Percentiles rank a stretch among this genome's conserved stretches.
phyloP scores from a whole-genome alignment of 2,888 invertebrate genomes.

The Abscondita cerata region DNA sequence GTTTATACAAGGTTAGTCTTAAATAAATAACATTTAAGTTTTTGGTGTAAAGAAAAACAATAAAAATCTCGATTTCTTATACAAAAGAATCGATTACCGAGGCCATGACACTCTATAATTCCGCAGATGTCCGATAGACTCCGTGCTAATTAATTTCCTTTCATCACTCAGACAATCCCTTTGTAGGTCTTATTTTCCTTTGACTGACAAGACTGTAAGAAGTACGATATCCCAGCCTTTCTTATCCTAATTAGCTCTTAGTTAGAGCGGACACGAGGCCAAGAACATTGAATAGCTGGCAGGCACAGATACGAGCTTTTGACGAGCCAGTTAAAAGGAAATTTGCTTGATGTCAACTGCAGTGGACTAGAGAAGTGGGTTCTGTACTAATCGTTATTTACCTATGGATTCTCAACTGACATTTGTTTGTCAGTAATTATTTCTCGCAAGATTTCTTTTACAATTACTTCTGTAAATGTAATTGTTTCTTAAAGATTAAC shows the following conservation, averaged over 20 bases:
- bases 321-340: slow-evolving; percentile 45
- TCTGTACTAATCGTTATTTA: slow-evolving; percentile 14
- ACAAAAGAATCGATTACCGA: slow-evolving; percentile 18
- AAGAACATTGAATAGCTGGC: slow-evolving; percentile 47
- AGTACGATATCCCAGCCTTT: slow-evolving; percentile 50
- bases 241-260: slow-evolving; percentile 55
- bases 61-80: not conserved
- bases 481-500: no score
- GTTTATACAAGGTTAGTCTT: no score
- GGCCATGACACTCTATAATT: slow-evolving; percentile 31
- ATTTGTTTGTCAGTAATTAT: not conserved
- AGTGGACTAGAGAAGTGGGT: slow-evolving; percentile 32
- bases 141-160: slow-evolving; percentile 54
- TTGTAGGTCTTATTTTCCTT: slow-evolving; percentile 52
- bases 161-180: slow-evolving; percentile 53
- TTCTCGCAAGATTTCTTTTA: no score
- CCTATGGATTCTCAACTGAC: slow-evolving; percentile 5
- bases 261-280: slow-evolving; percentile 48
- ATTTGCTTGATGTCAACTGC: slow-evolving; percentile 47
- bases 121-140: slow-evolving; percentile 43
- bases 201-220: slow-evolving; percentile 52
- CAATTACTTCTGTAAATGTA: not conserved
- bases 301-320: slow-evolving; percentile 47
- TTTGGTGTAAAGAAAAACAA: no score
- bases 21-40: no score